Base-by-base conservation (phyloP, 2,797 vertebrate species). In the Falco novaeseelandiae region DNA sequence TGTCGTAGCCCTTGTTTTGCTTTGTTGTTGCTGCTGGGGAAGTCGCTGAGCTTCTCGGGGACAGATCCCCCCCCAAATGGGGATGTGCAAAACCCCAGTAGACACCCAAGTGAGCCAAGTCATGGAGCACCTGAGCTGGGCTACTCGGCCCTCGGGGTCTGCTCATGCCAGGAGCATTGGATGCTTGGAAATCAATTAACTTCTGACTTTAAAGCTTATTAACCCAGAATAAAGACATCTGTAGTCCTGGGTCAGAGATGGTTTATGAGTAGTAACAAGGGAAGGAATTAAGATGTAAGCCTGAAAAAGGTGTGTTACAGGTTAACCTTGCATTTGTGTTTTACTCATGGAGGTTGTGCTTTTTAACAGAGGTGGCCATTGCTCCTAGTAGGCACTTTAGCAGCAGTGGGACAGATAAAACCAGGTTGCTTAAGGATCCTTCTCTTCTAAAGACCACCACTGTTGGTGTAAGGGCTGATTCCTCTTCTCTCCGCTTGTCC, bases 71-170 rank as follows among this genome's bases (percentile, higher is more conserved):
- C 20, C 20, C 55, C 18, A 8, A 3, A 18, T 3, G 18, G 73
- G 54, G 14, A 19, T 3, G 8, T 36, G 10, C 71, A 66, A 17
- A 36, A 40, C 8, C 62, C 80, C 78, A 3, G 32, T 5, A 30
- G 72, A 26, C 8, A 17, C 19, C 63, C 2, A 6, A 2, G 4
- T 4, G 42, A n/a, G 19, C 49, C 51, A 14, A 21, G 78, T 16
- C 14, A 0, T 13, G 19, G 44, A 52, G 57, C 67, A 11, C 59
- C 54, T 6, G 3, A 51, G 66, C n/a, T 17, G 46, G 65, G 66
- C 38, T 8, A 6, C 36, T n/a, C 6, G 1, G 51, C 46, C 1
- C 0, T 5, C 1, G 0, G 48, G 12, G 4, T 34, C 81, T 82
- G 46, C 58, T 26, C 9, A 1, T 7, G 8, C 61, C 11, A 38